These are phyloP conservation scores for Hyphantria cunea DNA, from an alignment of 1,140 invertebrate species.

Conservation along the genomic window DNA sequence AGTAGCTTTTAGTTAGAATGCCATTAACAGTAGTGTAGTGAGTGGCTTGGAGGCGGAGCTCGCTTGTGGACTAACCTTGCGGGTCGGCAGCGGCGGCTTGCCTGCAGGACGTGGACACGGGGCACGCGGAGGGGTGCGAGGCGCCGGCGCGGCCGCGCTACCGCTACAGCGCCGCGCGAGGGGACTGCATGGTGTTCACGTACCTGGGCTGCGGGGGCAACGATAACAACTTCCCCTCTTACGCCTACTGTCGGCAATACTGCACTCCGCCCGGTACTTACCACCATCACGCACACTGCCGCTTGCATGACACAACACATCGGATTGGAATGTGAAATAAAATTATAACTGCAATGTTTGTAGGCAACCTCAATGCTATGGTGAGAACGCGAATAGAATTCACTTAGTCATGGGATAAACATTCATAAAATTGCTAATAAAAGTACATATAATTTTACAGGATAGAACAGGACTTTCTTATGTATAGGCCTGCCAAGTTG, in stretches of 20 bases:
- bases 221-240: constrained; percentile 89
- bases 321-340: too few species aligned
- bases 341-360: too few species aligned
- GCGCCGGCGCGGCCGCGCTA: constrained; percentile 46
- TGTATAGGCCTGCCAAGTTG: too few species aligned
- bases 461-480: too few species aligned
- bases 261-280: constrained; percentile 76
- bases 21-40: constrained; percentile 8
- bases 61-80: constrained; percentile 29
- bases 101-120: constrained; percentile 50
- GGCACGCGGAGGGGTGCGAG: constrained; percentile 37
- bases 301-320: neutral
- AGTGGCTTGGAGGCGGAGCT: constrained; percentile 38
- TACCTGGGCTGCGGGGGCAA: constrained; percentile 95
- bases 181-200: constrained; percentile 86
- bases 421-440: too few species aligned
- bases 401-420: too few species aligned
- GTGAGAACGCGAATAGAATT: too few species aligned
- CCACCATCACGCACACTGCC: constrained; percentile 16
- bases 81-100: constrained; percentile 38
- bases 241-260: constrained; percentile 86
- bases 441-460: too few species aligned
- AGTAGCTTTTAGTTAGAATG: constrained; percentile 2
- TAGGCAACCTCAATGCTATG: too few species aligned
- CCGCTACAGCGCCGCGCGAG: constrained; percentile 54